These are phyloP conservation scores for Cecropterus lyciades DNA, from an alignment of 1,140 invertebrate genomes.

Conservation along the genomic window DNA sequence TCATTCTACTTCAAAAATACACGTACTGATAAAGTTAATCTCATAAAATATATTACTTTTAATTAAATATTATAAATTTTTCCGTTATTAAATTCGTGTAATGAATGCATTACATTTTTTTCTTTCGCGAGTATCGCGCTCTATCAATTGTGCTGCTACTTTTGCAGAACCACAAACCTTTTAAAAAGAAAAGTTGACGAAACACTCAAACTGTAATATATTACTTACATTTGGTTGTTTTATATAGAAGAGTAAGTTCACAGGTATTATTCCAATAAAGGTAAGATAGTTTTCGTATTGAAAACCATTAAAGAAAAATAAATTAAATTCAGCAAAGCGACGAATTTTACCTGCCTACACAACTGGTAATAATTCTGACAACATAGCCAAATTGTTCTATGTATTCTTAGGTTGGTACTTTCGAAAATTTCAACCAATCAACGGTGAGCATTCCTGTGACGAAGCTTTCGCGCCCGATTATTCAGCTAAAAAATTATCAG, in stretches of 20 bases:
- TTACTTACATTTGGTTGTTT: slow-evolving; percentile 60
- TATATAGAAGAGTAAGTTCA: slow-evolving; percentile 50
- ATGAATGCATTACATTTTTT: slow-evolving; percentile 60
- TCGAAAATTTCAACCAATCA: slow-evolving; percentile 67
- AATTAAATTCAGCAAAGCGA: slow-evolving; percentile 73
- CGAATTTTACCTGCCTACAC: slow-evolving; percentile 81
- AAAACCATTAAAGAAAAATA: slow-evolving; percentile 80
- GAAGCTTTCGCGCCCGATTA: slow-evolving; percentile 80
- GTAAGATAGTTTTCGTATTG: slow-evolving; percentile 59
- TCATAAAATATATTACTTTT: slow-evolving; percentile 6
- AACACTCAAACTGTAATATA: slow-evolving; percentile 65
- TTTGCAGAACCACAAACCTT: slow-evolving; percentile 81
- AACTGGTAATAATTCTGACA: slow-evolving; percentile 82
- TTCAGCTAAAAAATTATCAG: slow-evolving; percentile 62
- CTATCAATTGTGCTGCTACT: slow-evolving; percentile 82
- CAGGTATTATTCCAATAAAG: slow-evolving; percentile 55
- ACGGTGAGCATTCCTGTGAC: slow-evolving; percentile 58
- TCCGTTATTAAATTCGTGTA: slow-evolving; percentile 37
- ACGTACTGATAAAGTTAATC: slow-evolving; percentile 50
- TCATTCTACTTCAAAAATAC: slow-evolving; percentile 44
- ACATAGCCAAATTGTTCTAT: slow-evolving; percentile 74
- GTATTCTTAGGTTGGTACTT: slow-evolving; percentile 72
- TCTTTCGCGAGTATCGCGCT: slow-evolving; percentile 78
- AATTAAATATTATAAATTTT: slow-evolving; percentile 38
- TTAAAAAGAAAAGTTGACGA: slow-evolving; percentile 77